Base-by-base conservation (phyloP, 2,888 invertebrate species). In the Agonopterix subpropinquella region DNA sequence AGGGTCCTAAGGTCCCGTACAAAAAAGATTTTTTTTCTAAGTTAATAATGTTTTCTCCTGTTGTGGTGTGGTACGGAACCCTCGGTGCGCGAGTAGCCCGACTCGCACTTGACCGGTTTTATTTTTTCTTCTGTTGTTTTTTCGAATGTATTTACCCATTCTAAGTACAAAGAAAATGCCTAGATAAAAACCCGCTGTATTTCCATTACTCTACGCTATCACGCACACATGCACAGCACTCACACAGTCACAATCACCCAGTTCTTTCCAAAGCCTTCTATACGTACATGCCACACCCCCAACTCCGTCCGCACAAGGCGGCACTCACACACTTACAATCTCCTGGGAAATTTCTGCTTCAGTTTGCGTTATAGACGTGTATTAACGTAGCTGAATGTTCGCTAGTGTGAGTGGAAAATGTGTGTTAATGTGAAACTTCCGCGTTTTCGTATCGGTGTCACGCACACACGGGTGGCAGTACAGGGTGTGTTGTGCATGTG, bases 361-460 rank as follows among this genome's bases (percentile, higher is more conserved):
- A 47, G 70, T 74, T 63, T 65, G 70, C 54, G 61, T 59, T 48
- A 54, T 60, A 73, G 71, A 69, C 73, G 56, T 59, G 69, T 72
- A 46, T 44, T 36, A 45, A 73, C 55, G 48, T 28, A 54, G 52
- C 57, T 50, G n/a, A 41, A 4, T 7, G 9, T 42, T 52, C 4
- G 0, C n/a, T 43, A 5, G 85, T 84, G 80, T 77, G 73, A 53
- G 77, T 66, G 65, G 64, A 70, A 78, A 83, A 84, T 81, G 72
- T 83, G 67, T 84, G 85, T 80, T 84, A 84, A 84, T 79, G 78
- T 80, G 65, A 61, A 65, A 78, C 80, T 87, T 87, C 87, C 87
- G 86, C 75, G 71, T 82, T 77, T 61, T 59, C 63, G 73, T 80
- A 80, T 80, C 73, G 62, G 77, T 80, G 81, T 79, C 80, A 80